Conservation (phyloP, 2,888 invertebrate genomes). For the Pherbina coryleti region DNA sequence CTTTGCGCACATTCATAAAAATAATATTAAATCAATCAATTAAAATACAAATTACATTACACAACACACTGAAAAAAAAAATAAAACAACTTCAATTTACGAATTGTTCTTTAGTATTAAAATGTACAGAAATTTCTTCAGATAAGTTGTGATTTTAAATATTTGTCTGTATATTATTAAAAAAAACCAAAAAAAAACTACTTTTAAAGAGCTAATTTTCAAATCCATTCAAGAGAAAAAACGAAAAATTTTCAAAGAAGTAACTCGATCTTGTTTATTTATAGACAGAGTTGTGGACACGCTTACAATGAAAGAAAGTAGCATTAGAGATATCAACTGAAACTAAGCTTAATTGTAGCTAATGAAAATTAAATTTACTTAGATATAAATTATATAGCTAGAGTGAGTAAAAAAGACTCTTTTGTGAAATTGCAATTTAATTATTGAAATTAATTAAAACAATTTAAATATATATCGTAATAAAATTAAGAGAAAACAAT, state of each 20-base stretch:
- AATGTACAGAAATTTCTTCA: not conserved
- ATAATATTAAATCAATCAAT: not conserved
- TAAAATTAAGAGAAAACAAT: too few relatives aligned
- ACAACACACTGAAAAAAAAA: not conserved
- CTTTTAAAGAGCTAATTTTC: not conserved
- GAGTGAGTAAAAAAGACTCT: too few relatives aligned
- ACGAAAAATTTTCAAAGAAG: conserved; percentile 32
- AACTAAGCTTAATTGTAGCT: too few relatives aligned
- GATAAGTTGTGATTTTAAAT: conserved; percentile 14
- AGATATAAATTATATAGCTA: too few relatives aligned
- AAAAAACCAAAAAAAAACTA: not conserved
- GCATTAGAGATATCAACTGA: too few relatives aligned
- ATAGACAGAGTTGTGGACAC: not conserved
- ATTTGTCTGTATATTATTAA: not conserved
- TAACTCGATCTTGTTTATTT: conserved; percentile 1
- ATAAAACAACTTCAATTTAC: not conserved
- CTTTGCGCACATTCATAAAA: not conserved
- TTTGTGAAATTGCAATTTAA: too few relatives aligned
- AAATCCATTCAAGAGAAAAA: conserved; percentile 38
- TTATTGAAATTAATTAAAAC: too few relatives aligned
- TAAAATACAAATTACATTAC: not conserved
- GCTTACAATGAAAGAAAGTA: too few relatives aligned
- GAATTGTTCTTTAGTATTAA: not conserved
- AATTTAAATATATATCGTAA: too few relatives aligned
- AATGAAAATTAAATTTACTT: too few relatives aligned